Evolutionary conservation across 2,888 invertebrate genomes (phyloP), one percentile per base, ranked within the genome.

Genomic region (Baronia brevicornis): DNA sequence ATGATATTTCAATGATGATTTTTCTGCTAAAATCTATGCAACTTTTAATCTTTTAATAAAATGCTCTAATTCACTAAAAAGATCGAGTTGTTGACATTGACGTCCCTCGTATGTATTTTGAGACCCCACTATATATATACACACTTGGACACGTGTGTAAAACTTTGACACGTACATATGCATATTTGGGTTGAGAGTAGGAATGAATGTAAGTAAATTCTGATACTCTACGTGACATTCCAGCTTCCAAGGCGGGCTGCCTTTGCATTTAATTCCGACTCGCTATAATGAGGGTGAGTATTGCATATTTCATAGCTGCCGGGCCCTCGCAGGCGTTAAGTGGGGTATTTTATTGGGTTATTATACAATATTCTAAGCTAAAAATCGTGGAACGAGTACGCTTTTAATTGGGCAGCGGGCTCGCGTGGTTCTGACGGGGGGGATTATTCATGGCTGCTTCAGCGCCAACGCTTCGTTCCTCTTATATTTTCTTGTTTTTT

Each of bases 341-440:
- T 75, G 80, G 75, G 77, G 77, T 84, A 80, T 77, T 84, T 84
- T 84, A 84, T 82, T 68, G 82, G 79, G 75, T 79, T 84, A 84
- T 84, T 84, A 84, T 84, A 77, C 82, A 79, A 84, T 79, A 82
- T 80, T 78, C 82, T 82, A 80, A 84, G 82, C 80, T 84, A 77
- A 82, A 82, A 82, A 78, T 84, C 70, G 77, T 75, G 77, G 75
- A 82, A 79, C 78, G 82, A 82, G 84, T 77, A 79, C 71, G 78
- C 75, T 82, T 84, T 84, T 82, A 84, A 82, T 82, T 84, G 80
- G 79, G 75, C 75, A 65, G 64, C 53, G 65, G 66, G 71, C 70
- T 78, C 66, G 82, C 75, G 73, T 84, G 84, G 67, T 53, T 56
- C 60, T 82, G 84, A 84, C 82, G 77, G 73, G 58, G 52, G 73